Evolutionary conservation across 2,797 vertebrate species (phyloP), one percentile per base, ranked within the genome.

Genomic region (Distichodus sexfasciatus): DNA sequence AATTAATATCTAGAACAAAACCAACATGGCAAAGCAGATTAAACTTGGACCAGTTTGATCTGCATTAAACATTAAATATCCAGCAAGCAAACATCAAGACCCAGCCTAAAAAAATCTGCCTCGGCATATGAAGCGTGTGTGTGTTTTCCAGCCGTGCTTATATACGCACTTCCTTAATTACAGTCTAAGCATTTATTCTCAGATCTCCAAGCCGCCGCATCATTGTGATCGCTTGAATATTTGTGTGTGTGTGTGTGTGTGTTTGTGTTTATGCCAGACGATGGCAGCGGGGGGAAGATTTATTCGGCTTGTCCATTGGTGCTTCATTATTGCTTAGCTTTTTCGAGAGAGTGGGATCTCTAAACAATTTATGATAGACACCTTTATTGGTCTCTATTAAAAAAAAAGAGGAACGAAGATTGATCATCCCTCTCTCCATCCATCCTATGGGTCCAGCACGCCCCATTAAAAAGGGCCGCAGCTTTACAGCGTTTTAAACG

Each of bases 281-380:
- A 31, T 46, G 47, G 43, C 62, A 10, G 46, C 54, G 58, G 66
- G 65, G 53, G 55, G 14, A 57, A 81, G 80, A 81, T 81, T 79
- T 81, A 81, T 79, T 75, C 50, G 41, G 31, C 63, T 74, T 72
- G 71, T 74, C 66, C 71, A 66, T 43, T 41, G 69, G 68, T 58
- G 69, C 74, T 80, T 82, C 78, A 76, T 80, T 80, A 80, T 80
- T 64, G 69, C 63, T 17, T 36, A 67, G 71, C 69, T 73, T 76
- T n/a, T 72, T 67, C 64, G 47, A 76, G 74, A 76, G 74, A 53
- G 48, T 57, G 47, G 66, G 73, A 82, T 82, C 80, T 82, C 76
- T 55, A 80, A 76, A 78, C 74, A 76, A 82, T 82, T 82, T 78
- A 82, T 80, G 80, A 72, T 66, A 54, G 78, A 80, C 73, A 79